Conservation (phyloP, 2,888 invertebrate genomes). For the Drosophila setosimentum region DNA sequence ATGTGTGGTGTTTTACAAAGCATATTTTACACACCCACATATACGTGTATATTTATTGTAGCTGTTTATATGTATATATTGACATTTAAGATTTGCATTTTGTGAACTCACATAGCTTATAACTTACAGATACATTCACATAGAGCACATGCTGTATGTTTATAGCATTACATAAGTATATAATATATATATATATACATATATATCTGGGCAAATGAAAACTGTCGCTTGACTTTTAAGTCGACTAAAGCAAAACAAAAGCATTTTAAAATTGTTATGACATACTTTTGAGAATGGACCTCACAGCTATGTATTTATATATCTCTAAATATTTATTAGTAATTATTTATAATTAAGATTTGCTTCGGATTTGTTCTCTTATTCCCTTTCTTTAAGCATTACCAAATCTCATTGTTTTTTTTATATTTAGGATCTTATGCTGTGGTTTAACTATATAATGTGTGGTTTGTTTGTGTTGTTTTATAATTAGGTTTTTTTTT, state of each 20-base stretch:
- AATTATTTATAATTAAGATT: background rate
- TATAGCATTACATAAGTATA: background rate
- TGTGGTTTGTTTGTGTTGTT: background rate
- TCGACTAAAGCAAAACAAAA: background rate
- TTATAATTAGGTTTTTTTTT: background rate
- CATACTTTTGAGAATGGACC: conserved; percentile 17
- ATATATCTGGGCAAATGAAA: conserved; percentile 2
- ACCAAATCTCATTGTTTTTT: conserved; percentile 10
- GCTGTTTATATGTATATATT: conserved; percentile 6
- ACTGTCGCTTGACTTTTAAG: background rate
- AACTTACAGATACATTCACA: background rate
- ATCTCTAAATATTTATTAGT: background rate
- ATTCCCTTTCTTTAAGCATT: background rate
- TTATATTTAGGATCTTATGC: background rate
- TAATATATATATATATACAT: background rate
- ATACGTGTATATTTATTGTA: conserved; percentile 3
- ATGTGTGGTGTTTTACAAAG: conserved; percentile 14
- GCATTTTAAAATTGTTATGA: background rate
- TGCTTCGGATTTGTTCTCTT: conserved; percentile 3
- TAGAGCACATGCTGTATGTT: conserved; percentile 2
- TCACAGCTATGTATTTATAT: conserved; percentile 4
- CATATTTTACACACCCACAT: conserved; percentile 17
- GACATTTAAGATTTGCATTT: conserved; percentile 20
- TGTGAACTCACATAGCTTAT: conserved; percentile 1
- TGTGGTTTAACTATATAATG: background rate